Conservation (phyloP, 1,140 invertebrate species). For the Trichonephila inaurata region DNA sequence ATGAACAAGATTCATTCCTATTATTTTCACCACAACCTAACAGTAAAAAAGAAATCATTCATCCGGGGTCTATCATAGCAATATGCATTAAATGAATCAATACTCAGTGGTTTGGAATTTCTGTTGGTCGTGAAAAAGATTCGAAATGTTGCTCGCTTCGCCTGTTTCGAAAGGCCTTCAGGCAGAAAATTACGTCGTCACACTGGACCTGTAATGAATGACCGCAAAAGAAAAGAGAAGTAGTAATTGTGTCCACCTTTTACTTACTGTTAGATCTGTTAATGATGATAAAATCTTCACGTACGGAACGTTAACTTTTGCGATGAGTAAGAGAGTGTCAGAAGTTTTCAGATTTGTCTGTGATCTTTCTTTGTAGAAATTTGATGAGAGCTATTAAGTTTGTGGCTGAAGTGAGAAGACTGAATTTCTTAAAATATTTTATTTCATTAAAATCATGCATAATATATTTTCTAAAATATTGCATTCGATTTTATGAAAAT, state of each 20-base stretch:
- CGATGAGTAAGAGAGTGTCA: neutral
- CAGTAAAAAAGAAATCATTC: neutral
- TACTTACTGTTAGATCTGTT: neutral
- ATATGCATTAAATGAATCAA: constrained; percentile 15
- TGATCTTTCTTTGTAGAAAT: neutral
- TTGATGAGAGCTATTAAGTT: no score
- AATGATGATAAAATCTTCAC: neutral
- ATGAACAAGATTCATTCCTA: neutral
- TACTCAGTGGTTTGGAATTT: constrained; percentile 2
- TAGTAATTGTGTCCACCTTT: neutral
- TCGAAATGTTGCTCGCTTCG: neutral
- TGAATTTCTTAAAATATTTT: no score
- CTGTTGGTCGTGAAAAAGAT: neutral
- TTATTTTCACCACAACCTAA: neutral
- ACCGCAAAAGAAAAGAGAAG: neutral
- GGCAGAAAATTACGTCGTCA: constrained; percentile 20
- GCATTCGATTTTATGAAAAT: no score
- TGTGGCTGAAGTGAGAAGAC: no score
- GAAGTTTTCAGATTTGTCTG: neutral
- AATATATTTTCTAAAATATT: no score
- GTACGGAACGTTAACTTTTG: neutral
- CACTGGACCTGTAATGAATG: neutral
- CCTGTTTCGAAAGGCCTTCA: neutral
- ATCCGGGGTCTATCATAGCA: neutral
- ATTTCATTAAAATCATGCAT: no score